Evolutionary conservation across 2,113 vertebrate species (phyloP), one percentile per base, ranked within the genome.

Genomic region (Sprattus sprattus): DNA sequence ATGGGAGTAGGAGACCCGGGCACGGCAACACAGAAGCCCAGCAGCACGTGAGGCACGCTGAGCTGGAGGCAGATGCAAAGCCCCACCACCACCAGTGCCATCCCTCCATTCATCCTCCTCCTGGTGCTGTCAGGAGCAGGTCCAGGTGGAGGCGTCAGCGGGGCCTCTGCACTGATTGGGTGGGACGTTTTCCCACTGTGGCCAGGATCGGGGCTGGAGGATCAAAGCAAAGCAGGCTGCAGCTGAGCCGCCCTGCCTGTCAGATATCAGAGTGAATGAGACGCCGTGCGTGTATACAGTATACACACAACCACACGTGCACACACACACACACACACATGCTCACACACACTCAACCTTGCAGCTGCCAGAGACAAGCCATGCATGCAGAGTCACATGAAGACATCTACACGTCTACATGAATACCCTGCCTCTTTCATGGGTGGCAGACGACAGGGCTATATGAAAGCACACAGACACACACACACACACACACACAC

Each of bases 401-500:
- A 18, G 15, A n/a, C 60, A n/a, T 25, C 1, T 9, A 1, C 60
- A n/a, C 20, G 7, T 64, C 60, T 64, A 25, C 39, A 39, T 39
- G 39, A 39, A 39, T 39, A 39, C 2, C 2, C 1, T 39, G 39
- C 60, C 20, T 67, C 64, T 28, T 67, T 67, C n/a, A 67, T 28
- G 64, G 64, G 11, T 67, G 64, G 52, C 50, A 52, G 18, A 57
- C 20, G 52, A 16, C n/a, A 67, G 9, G 22, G 64, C 10, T 28
- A 57, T 39, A 39, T 39, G 39, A 39, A n/a, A n/a, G 1, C 3
- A 67, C 6, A 64, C 64, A 25, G 6, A 64, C 60, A 64, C 60
- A 64, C 60, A 64, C 60, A 64, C 60, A 64, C 60, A 25, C 60
- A 82, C 81, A 82, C 45, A 82, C 81, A 82, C 81, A 82, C 39